Percentiles rank a stretch among this genome's conserved stretches.
Conservation (phyloP, 2,797 vertebrate species). For the Phalloptychus januarius region DNA sequence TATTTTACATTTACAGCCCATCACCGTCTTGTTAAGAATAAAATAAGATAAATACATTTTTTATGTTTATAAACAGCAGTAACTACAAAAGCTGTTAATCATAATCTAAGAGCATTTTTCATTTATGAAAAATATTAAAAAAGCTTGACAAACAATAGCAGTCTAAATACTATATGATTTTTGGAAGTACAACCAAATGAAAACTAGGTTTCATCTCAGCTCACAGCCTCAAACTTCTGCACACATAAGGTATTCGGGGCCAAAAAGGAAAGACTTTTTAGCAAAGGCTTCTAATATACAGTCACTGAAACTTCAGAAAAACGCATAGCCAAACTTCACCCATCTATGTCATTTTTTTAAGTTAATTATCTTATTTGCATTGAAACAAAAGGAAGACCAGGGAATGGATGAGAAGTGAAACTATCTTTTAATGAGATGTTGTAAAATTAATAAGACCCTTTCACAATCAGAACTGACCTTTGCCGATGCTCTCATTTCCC, state of each 20-base stretch:
- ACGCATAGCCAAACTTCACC: neutral
- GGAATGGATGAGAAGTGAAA: slow-evolving; percentile 34
- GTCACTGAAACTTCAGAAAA: slow-evolving; percentile 9
- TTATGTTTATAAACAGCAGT: neutral
- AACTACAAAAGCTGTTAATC: neutral
- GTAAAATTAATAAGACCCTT: slow-evolving; percentile 76
- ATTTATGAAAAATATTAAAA: neutral
- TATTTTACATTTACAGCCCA: neutral
- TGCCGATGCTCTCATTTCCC: slow-evolving; percentile 39
- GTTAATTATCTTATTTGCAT: slow-evolving; percentile 18
- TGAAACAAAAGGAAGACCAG: slow-evolving; percentile 26
- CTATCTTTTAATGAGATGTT: slow-evolving; percentile 62
- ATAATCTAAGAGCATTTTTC: slow-evolving; percentile 22
- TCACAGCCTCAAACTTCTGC: slow-evolving; percentile 6
- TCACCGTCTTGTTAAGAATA: neutral
- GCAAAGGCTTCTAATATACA: slow-evolving; percentile 18
- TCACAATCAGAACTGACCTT: slow-evolving; percentile 71
- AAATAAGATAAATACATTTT: neutral
- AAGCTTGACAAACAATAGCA: slow-evolving; percentile 15
- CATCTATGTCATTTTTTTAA: slow-evolving; percentile 3
- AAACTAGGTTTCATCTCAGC: slow-evolving; percentile 11
- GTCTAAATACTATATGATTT: neutral
- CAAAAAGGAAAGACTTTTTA: slow-evolving; percentile 8
- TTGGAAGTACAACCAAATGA: neutral
- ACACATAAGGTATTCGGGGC: slow-evolving; percentile 12